Evolutionary conservation across 2,888 invertebrate species (phyloP).

Genomic region (Perizoma affinitatum): DNA sequence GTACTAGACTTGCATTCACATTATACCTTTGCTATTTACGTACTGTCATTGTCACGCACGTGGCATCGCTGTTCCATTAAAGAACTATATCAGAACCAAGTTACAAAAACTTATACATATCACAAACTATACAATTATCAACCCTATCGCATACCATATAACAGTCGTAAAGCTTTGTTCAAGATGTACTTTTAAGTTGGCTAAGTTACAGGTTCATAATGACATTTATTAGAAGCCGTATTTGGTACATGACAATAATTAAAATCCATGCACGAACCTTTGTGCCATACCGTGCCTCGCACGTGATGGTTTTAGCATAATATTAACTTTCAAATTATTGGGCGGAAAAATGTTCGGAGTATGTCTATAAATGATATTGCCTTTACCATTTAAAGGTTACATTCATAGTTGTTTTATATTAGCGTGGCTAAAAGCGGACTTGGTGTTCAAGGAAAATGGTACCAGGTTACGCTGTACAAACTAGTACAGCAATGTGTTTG

Average conservation of each 20-base stretch:
- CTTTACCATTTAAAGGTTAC: conserved; percentile 26
- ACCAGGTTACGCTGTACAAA: too few species aligned
- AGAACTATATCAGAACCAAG: conserved; percentile 69
- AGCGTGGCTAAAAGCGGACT: conserved; percentile 20
- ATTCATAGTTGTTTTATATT: conserved; percentile 21
- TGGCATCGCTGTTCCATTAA: conserved; percentile 76
- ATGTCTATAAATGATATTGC: conserved; percentile 46
- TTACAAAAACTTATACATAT: conserved; percentile 28
- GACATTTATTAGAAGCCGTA: conserved; percentile 83
- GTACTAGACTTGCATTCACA: conserved; percentile 64
- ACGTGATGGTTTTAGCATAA: conserved; percentile 72
- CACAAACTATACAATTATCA: conserved; percentile 29
- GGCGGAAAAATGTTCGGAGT: conserved; percentile 55
- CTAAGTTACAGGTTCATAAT: conserved; percentile 72
- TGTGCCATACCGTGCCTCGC: conserved; percentile 78
- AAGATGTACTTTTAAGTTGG: conserved; percentile 42
- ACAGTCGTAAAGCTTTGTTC: conserved; percentile 21
- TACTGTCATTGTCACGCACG: conserved; percentile 81
- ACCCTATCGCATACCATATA: conserved; percentile 31
- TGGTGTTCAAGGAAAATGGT: background rate
- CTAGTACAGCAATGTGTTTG: too few species aligned
- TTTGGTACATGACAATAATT: conserved; percentile 83
- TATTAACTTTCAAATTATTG: conserved; percentile 71
- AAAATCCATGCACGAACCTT: conserved; percentile 81
- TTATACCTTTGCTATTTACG: conserved; percentile 75